Conservation (phyloP, 64 coral and sea anemone species). For the Dendrophyllia cribrosa region DNA sequence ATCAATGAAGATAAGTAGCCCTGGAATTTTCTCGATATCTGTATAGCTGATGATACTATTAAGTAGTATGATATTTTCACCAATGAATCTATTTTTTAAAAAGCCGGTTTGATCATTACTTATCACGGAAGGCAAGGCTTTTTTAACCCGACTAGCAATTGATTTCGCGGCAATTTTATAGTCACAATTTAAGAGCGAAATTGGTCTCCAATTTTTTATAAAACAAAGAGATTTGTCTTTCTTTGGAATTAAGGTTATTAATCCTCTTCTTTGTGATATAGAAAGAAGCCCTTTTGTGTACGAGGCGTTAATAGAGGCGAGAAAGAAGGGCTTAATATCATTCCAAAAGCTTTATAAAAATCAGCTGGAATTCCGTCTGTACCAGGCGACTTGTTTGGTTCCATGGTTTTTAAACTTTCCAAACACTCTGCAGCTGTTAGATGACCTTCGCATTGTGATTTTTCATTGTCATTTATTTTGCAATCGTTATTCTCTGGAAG, state of each 20-base stretch:
- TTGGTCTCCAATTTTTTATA: not conserved
- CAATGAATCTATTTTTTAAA: not conserved
- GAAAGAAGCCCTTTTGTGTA: constrained; percentile 18
- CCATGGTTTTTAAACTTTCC: constrained; percentile 40
- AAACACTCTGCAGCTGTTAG: constrained; percentile 41
- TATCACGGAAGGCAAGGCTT: not conserved
- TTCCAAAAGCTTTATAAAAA: constrained; percentile 24
- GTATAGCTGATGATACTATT: constrained; percentile 7
- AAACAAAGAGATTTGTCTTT: constrained; percentile 39
- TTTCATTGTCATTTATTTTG: constrained; percentile 20
- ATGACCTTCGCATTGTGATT: constrained; percentile 25
- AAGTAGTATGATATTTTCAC: not conserved
- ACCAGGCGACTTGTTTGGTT: constrained; percentile 47
- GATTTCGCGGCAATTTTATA: too few relatives aligned
- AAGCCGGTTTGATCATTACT: not conserved
- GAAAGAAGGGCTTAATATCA: constrained; percentile 28
- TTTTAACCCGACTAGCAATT: not conserved
- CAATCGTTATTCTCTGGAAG: not conserved
- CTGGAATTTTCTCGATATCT: not conserved
- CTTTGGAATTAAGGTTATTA: constrained; percentile 50
- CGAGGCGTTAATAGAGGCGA: constrained; percentile 24
- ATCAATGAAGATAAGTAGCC: too few relatives aligned
- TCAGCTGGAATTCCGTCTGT: constrained; percentile 2
- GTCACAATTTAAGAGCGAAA: too few relatives aligned
- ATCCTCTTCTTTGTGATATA: constrained; percentile 38